Evolutionary conservation across 2,113 vertebrate genomes (phyloP), one percentile per base, ranked within the genome.

Genomic region (Sclerurus mexicanus): DNA sequence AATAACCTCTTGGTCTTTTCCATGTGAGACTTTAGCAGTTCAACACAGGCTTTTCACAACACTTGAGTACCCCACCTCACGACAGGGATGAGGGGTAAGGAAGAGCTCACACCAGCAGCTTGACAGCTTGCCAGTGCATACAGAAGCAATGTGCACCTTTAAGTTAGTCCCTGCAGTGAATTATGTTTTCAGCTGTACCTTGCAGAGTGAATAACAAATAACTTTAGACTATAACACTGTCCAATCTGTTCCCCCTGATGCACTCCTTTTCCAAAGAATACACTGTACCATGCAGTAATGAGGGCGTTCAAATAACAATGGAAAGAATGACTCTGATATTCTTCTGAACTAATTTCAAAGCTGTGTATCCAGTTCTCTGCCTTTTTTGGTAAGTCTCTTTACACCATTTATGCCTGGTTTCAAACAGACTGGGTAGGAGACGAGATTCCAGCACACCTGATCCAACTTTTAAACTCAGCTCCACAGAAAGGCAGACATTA

Each of bases 231-330:
- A 4, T 95, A 90, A 95, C 86, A 64, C 88, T 95, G 95, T 93
- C 90, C 85, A 90, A 80, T 93, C 79, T 96, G 85, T 95, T 96
- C 90, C 83, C 56, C 73, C 40, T 46, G 86, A 91, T 62, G 44
- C 94, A 82, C 66, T 93, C 44, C 28, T 95, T 89, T 94, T 94
- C 92, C 95, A 93, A 95, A 95, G 95, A 97, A 97, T 97, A 96
- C 86, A 82, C 73, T 20, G 93, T 97, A 94, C 96, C 44, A 56
- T 73, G 85, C 83, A 78, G 92, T 97, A 94, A 96, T 85, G 83
- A 90, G 52, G 62, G 76, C 1, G 0, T 90, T 92, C 89, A 89
- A 94, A 96, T 87, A 96, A 96, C 92, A 97, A 93, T 96, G 95
- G 95, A 97, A 97, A 97, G 37, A 97, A 95, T 96, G 76, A 97